These are phyloP conservation scores for Pandemis cinnamomeana DNA, from an alignment of 2,888 invertebrate genomes.

Conservation along the genomic window DNA sequence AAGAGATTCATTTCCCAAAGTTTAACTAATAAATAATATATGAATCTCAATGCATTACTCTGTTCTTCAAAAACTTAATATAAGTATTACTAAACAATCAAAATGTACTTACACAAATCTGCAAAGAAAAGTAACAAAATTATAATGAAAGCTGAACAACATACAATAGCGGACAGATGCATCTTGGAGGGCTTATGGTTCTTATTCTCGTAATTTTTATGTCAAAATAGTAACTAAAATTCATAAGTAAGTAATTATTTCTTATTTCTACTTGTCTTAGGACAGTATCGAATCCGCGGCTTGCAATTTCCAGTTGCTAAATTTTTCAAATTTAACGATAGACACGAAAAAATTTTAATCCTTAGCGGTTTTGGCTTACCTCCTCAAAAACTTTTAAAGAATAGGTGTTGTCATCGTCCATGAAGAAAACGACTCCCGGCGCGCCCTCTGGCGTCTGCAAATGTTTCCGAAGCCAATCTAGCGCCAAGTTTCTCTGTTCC, in stretches of 20 bases:
- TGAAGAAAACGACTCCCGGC: conserved; percentile 94
- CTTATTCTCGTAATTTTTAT: no score
- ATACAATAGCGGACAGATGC: no score
- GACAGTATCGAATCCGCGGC: no score
- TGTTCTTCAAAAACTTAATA: neutral
- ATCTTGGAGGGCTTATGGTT: no score
- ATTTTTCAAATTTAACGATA: no score
- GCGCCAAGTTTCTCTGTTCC: conserved; percentile 93
- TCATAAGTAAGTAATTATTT: no score
- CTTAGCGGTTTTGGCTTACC: conserved; percentile 73
- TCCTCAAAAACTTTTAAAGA: conserved; percentile 95
- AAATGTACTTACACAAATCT: neutral
- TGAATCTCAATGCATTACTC: neutral
- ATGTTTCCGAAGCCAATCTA: conserved; percentile 91
- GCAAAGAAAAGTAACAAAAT: neutral
- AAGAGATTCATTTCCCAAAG: no score
- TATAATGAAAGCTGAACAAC: neutral
- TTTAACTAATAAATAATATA: no score
- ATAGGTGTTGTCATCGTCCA: conserved; percentile 99
- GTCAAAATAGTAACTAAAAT: no score
- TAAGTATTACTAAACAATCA: neutral
- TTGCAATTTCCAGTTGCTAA: no score
- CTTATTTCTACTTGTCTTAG: no score
- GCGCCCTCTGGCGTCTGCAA: conserved; percentile 79
- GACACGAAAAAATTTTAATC: no score